Conservation (phyloP, 2,888 invertebrate species). For the Linnaemya vulpina region DNA sequence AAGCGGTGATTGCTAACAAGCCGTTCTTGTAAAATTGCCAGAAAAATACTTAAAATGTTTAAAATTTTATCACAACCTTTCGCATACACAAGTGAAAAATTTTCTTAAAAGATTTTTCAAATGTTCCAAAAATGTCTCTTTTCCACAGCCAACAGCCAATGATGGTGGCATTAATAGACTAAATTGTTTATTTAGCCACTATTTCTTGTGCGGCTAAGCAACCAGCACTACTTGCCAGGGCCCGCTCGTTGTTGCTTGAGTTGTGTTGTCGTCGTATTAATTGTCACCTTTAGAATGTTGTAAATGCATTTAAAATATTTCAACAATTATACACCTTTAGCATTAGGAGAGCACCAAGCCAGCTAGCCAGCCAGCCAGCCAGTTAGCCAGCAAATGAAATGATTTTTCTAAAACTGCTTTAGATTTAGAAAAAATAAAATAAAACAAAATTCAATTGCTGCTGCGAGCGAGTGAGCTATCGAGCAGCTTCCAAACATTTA, state of each 20-base stretch:
- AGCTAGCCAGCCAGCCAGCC: background rate
- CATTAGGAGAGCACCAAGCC: background rate
- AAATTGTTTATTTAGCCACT: conserved; percentile 60
- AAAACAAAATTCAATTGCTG: background rate
- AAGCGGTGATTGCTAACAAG: background rate
- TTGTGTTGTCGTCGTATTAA: conserved; percentile 55
- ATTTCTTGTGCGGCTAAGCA: background rate
- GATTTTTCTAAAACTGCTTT: conserved; percentile 66
- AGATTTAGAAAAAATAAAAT: conserved; percentile 53
- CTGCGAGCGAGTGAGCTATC: conserved; percentile 23
- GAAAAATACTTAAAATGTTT: background rate
- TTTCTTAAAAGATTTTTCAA: conserved; percentile 47
- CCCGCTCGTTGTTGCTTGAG: conserved; percentile 4
- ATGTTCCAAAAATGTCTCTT: conserved; percentile 55
- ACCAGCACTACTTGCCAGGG: background rate
- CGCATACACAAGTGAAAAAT: background rate
- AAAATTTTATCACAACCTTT: background rate
- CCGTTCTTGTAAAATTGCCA: background rate
- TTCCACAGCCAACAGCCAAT: background rate
- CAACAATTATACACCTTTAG: conserved; percentile 71
- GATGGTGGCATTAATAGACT: conserved; percentile 55
- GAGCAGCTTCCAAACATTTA: conserved; percentile 60
- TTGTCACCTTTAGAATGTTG: conserved; percentile 71
- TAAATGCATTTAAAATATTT: conserved; percentile 65
- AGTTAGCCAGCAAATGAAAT: conserved; percentile 33